phyloP scores from a whole-genome alignment of 2,888 invertebrate species.

The Caenorhabditis sp. region DNA sequence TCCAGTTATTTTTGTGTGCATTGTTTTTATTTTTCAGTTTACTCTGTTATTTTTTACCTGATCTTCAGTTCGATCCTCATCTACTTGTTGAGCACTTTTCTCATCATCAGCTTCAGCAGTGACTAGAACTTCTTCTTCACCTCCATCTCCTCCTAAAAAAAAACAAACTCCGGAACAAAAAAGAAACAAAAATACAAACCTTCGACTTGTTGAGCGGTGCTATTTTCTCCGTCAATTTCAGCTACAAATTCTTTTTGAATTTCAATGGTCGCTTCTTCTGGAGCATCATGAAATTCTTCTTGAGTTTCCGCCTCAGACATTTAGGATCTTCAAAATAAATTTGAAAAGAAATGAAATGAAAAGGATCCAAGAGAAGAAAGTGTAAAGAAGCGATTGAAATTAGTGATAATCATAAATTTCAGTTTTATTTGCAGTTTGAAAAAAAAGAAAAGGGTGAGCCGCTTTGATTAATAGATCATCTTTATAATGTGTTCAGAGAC shows the following conservation, averaged over 20 bases:
- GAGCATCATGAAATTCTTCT: conserved; percentile 55
- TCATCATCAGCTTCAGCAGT: conserved; percentile 48
- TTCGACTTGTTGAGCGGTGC: conserved; percentile 22
- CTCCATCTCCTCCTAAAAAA: conserved; percentile 7
- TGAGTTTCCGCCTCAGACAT: conserved; percentile 55
- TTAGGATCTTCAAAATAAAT: conserved; percentile 4
- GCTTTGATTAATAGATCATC: conserved; percentile 10
- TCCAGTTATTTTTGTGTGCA: neutral
- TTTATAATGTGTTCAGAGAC: conserved; percentile 20
- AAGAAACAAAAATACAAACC: neutral
- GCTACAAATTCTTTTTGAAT: conserved; percentile 41
- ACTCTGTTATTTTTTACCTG: conserved; percentile 53
- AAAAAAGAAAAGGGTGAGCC: conserved; percentile 14
- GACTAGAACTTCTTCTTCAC: conserved; percentile 31
- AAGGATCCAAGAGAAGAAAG: conserved; percentile 1
- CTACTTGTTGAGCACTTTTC: conserved; percentile 51
- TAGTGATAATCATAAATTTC: conserved; percentile 7
- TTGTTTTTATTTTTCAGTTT: neutral
- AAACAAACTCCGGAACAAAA: neutral
- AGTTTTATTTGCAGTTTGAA: conserved; percentile 10
- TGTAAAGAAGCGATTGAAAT: conserved; percentile 4
- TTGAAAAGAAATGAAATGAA: conserved; percentile 9
- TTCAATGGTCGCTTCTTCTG: conserved; percentile 52
- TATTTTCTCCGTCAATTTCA: conserved; percentile 37
- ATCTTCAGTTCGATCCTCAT: conserved; percentile 68